Evolutionary conservation across 2,888 invertebrate species (phyloP).

Genomic region (Dasysyrphus albostriatus): DNA sequence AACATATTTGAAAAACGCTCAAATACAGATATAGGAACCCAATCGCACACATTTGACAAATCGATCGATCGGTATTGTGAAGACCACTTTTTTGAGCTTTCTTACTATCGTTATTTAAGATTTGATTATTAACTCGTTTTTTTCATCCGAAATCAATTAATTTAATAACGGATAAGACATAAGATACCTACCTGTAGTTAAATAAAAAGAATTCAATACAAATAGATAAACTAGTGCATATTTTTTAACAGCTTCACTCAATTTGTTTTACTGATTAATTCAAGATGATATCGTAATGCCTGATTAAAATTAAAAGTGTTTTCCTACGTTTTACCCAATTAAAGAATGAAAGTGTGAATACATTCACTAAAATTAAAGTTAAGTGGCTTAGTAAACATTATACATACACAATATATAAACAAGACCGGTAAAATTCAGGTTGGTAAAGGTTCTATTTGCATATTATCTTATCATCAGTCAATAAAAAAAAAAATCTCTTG

Average conservation of each 20-base stretch:
- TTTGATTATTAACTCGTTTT: no score
- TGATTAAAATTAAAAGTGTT: background rate
- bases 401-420: background rate
- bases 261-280: background rate
- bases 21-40: no score
- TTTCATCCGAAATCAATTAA: no score
- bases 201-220: background rate
- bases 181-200: no score
- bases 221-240: no score
- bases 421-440: background rate
- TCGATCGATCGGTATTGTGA: no score
- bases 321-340: background rate
- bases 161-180: no score
- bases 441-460: background rate
- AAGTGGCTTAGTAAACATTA: constrained; percentile 13
- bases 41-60: no score
- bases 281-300: background rate
- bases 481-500: background rate
- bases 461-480: constrained; percentile 5
- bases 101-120: no score
- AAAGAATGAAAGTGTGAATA: background rate
- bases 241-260: background rate
- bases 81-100: no score
- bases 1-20: no score
- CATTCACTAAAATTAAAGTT: background rate